These are phyloP conservation scores for Lasioglossum vierecki DNA, from an alignment of 2,888 invertebrate genomes.

Conservation along the genomic window DNA sequence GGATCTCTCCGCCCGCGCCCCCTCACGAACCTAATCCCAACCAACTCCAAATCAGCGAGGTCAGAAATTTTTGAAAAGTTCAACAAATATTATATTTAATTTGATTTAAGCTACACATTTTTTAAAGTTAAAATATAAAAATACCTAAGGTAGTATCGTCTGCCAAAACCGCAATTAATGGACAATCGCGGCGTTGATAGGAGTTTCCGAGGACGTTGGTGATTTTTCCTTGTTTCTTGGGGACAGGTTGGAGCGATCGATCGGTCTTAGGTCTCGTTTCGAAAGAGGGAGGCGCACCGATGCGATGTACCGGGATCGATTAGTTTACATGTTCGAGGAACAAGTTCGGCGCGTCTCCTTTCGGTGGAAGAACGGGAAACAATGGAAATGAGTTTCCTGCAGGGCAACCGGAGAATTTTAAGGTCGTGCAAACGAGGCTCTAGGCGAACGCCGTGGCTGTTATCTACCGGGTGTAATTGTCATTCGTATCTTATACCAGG, in stretches of 20 bases:
- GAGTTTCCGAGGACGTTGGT: background rate
- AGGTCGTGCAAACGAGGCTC: conserved; percentile 59
- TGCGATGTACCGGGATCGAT: conserved; percentile 34
- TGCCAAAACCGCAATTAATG: background rate
- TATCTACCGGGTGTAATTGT: conserved; percentile 78
- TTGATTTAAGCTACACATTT: no score
- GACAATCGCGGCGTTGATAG: background rate
- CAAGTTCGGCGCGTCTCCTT: background rate
- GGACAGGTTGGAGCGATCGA: background rate
- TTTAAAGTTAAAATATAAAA: no score
- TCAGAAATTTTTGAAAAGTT: no score
- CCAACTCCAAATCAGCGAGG: no score
- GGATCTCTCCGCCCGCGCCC: no score
- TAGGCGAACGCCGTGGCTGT: conserved; percentile 53
- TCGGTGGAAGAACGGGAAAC: conserved; percentile 19
- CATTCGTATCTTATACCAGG: conserved; percentile 79
- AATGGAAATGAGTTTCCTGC: conserved; percentile 60
- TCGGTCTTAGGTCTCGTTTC: background rate
- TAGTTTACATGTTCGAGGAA: conserved; percentile 30
- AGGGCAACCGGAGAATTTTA: conserved; percentile 63
- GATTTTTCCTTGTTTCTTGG: background rate
- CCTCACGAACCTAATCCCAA: no score
- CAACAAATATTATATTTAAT: no score
- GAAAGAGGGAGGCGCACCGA: background rate
- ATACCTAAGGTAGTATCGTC: no score